A percentile compares a stretch with the other conserved stretches of the same genome.
These are phyloP conservation scores for Melieria omissa DNA, from an alignment of 2,888 invertebrate species.

Conservation along the genomic window DNA sequence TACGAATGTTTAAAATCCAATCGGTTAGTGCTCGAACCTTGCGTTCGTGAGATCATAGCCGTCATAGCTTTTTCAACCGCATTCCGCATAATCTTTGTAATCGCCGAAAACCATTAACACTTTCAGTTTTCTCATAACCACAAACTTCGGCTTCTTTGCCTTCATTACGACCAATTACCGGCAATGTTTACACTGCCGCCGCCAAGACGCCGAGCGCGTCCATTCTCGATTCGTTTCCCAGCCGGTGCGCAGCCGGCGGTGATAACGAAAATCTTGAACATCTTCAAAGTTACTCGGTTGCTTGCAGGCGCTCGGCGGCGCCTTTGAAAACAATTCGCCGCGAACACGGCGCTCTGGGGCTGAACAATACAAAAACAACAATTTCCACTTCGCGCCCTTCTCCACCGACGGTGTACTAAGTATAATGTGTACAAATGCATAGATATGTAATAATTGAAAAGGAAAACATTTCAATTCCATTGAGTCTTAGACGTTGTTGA, in stretches of 20 bases:
- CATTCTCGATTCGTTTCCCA: not conserved
- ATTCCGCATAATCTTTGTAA: no score
- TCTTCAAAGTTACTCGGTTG: not conserved
- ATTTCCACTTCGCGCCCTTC: not conserved
- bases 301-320: not conserved
- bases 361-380: not conserved
- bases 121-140: constrained; percentile 21
- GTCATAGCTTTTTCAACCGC: no score
- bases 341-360: not conserved
- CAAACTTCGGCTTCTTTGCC: constrained; percentile 32
- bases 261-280: not conserved
- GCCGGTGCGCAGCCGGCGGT: not conserved
- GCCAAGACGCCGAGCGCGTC: not conserved
- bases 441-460: no score
- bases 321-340: no score
- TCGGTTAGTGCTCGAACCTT: no score
- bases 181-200: constrained; percentile 14
- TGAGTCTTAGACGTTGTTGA: not conserved
- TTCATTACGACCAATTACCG: constrained; percentile 38
- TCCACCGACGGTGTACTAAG: no score
- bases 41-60: no score
- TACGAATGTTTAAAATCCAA: no score
- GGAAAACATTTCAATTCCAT: no score
- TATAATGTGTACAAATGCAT: no score
- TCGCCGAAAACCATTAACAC: constrained; percentile 18